Base-by-base conservation (phyloP, 2,113 vertebrate species). In the Verasper variegatus region DNA sequence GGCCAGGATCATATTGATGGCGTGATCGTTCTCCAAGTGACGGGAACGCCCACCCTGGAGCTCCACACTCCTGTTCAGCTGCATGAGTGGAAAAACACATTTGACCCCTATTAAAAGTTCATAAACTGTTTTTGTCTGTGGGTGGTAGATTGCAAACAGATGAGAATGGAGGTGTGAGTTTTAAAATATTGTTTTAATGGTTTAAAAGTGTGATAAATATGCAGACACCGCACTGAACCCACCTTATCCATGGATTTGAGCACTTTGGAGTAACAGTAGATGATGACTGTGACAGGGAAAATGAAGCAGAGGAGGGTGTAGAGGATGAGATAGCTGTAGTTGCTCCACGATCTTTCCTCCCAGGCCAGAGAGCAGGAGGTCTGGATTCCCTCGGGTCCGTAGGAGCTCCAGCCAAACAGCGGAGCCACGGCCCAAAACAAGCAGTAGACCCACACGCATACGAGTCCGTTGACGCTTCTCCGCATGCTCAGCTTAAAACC, bases 61-160 rank as follows among this genome's bases (percentile, higher is more conserved):
- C 90, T 95, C 93, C 64, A 94, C 86, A 24, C 92, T 95, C 82
- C 78, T 89, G 88, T 95, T 95, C 59, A 95, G 82, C 93, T 95
- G 21, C 51, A 23, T 4, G 52, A 51, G 13, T 3, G 73, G 26
- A 81, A 47, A 70, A 62, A 60, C 5, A 83, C 13, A 56, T 51
- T 5, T 58, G 21, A 31, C 31, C 31, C 31, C 31, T 31, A 31
- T 31, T 31, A 31, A 31, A 69, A 21, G 55, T 37, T 26, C 64
- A 76, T 77, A 63, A 7, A 6, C 31, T 31, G 31, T 7, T 7
- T 31, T 37, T 66, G 61, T 49, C 5, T 31, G 31, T 31, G 54
- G 40, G 70, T 47, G 21, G 51, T 37, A n/a, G 63, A 74, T 18
- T 68, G 60, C 55, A 72, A 73, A 40, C 45, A 45, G 24, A 66